Evolutionary conservation across 1,140 invertebrate species (phyloP), one percentile per base, ranked within the genome.

Genomic region (Penaeus japonicus): DNA sequence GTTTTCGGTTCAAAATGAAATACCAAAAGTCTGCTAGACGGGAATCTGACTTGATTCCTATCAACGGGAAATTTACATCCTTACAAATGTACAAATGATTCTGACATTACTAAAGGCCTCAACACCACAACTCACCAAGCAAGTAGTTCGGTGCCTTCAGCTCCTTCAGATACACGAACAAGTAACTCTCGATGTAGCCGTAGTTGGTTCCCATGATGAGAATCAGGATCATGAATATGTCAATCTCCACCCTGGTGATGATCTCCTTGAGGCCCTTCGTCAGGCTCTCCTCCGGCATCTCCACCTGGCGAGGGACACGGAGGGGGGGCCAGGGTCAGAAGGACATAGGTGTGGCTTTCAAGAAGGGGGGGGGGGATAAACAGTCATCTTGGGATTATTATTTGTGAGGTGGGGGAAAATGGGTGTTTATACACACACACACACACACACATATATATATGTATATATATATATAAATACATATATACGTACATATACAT

Each of bases 141-240:
- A 97, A 93, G 92, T 96, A 96, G 92, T 96, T 96, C 0, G 96
- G 95, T 59, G 96, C 95, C 47, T 96, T 95, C 73, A 97, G 93
- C 92, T 96, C 96, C 92, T 95, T 96, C 65, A 97, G 93, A 92
- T 96, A 97, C 87, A 97, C 94, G 92, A 97, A 97, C 1, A 97
- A 92, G 92, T 96, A 97, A 22, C 95, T 96, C 92, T 97, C 96
- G 47, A 96, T 96, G 92, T 96, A 97, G 47, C 96, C 96, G 96
- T 96, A 97, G 92, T 96, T 95, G 91, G 96, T 96, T 62, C 96
- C 96, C 53, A 97, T 92, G 27, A 95, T 93, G 91, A 96, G 96
- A 22, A 96, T 93, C 91, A 96, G 96, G 88, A 95, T 94, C 90
- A 97, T 95, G 91, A 96, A 96, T 22, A 95, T 93, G 57, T 95